Conservation (phyloP, 2,888 invertebrate genomes). For the Ophonus ardosiacus region DNA sequence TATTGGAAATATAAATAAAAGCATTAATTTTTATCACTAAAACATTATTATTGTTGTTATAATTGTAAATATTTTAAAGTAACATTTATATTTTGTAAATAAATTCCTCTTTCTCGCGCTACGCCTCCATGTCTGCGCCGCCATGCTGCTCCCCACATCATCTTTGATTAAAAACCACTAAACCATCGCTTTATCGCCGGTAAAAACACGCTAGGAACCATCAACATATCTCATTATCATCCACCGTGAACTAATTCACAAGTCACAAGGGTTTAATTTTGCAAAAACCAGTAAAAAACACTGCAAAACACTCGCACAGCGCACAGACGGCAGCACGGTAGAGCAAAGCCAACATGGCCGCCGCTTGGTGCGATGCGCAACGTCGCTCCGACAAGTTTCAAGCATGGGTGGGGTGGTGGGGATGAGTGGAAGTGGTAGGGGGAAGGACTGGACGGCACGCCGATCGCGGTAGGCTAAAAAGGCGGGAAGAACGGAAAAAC, state of each 20-base stretch:
- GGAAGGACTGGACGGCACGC: background rate
- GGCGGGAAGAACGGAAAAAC: background rate
- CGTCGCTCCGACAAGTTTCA: constrained; percentile 63
- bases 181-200: constrained; percentile 9
- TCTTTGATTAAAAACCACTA: background rate
- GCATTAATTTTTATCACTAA: background rate
- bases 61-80: background rate
- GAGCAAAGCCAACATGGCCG: constrained; percentile 74
- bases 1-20: background rate
- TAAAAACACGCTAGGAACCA: constrained; percentile 54
- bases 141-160: background rate
- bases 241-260: constrained; percentile 55
- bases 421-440: constrained; percentile 66
- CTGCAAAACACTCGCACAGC: constrained; percentile 64
- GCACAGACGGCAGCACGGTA: constrained; percentile 72
- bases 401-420: constrained; percentile 65
- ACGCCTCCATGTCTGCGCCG: background rate
- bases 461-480: constrained; percentile 28
- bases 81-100: background rate
- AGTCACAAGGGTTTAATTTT: constrained; percentile 60
- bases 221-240: constrained; percentile 48
- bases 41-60: background rate
- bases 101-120: background rate
- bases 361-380: constrained; percentile 66
- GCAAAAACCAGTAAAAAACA: constrained; percentile 62